phyloP scores from a whole-genome alignment of 2,797 vertebrate genomes.

The Lophius americanus region DNA sequence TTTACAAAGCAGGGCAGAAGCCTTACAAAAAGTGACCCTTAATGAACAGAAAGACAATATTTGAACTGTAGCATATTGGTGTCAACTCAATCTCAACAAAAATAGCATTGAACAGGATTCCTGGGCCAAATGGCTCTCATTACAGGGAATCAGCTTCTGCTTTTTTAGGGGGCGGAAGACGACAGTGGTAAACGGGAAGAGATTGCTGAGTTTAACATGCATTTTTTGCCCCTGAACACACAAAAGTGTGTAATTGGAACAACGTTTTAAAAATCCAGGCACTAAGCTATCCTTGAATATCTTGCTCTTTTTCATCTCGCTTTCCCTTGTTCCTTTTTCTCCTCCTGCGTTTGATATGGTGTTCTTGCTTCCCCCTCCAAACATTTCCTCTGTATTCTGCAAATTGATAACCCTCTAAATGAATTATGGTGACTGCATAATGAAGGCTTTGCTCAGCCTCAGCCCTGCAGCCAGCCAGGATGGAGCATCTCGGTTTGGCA shows the following conservation, averaged over 20 bases:
- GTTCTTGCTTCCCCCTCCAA: slow-evolving; percentile 70
- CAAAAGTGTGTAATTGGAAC: slow-evolving; percentile 80
- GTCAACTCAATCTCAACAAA: slow-evolving; percentile 57
- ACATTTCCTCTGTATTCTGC: slow-evolving; percentile 79
- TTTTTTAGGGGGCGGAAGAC: slow-evolving; percentile 62
- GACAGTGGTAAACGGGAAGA: slow-evolving; percentile 62
- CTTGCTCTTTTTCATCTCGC: slow-evolving; percentile 73
- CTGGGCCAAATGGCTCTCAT: slow-evolving; percentile 68
- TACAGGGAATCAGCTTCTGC: slow-evolving; percentile 74
- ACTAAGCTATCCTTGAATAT: slow-evolving; percentile 67
- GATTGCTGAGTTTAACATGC: slow-evolving; percentile 74
- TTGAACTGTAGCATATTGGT: slow-evolving; percentile 60
- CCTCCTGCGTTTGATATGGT: slow-evolving; percentile 73
- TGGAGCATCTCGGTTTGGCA: slow-evolving; percentile 80
- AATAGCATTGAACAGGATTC: slow-evolving; percentile 53
- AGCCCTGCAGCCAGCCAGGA: slow-evolving; percentile 80
- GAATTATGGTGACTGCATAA: slow-evolving; percentile 86
- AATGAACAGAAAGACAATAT: slow-evolving; percentile 72
- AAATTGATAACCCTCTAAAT: slow-evolving; percentile 88
- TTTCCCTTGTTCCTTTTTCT: slow-evolving; percentile 59
- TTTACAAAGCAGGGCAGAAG: slow-evolving; percentile 58
- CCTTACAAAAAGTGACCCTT: slow-evolving; percentile 64
- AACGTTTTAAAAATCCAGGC: slow-evolving; percentile 67
- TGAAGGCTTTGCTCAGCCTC: slow-evolving; percentile 80
- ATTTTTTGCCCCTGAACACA: slow-evolving; percentile 76